Evolutionary conservation across 2,113 vertebrate species (phyloP).

Genomic region (Peromyscus californicus): DNA sequence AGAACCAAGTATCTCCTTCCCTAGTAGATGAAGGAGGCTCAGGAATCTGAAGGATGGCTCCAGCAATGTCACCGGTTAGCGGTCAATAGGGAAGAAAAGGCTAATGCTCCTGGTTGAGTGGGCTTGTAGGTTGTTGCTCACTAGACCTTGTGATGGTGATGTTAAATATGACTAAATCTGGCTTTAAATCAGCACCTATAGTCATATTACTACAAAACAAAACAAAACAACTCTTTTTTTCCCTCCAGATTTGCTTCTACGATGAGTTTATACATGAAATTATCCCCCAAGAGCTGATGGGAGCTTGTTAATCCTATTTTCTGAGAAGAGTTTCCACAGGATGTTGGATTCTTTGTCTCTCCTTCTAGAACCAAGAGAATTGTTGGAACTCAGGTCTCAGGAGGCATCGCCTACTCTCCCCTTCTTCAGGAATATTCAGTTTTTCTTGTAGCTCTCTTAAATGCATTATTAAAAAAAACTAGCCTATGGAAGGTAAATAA

Average conservation of each 20-base stretch:
- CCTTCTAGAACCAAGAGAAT: background rate
- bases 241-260: slow-evolving; percentile 21
- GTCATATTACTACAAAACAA: background rate
- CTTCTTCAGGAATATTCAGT: background rate
- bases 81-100: background rate
- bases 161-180: background rate
- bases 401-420: background rate
- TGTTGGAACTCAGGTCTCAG: background rate
- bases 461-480: slow-evolving; percentile 14
- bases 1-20: background rate
- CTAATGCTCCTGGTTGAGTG: background rate
- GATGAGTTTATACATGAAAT: slow-evolving; percentile 2
- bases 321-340: background rate
- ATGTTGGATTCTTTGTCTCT: background rate
- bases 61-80: background rate
- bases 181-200: background rate
- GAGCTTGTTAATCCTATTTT: background rate
- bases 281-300: background rate
- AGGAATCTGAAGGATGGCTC: background rate
- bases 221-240: background rate
- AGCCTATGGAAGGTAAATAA: background rate
- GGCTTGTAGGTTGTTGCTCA: background rate
- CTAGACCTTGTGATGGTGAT: background rate
- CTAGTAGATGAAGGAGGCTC: background rate
- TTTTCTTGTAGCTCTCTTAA: slow-evolving; percentile 16